Evolutionary conservation across 1,140 invertebrate genomes (phyloP).

Genomic region (Laupala kohalensis): DNA sequence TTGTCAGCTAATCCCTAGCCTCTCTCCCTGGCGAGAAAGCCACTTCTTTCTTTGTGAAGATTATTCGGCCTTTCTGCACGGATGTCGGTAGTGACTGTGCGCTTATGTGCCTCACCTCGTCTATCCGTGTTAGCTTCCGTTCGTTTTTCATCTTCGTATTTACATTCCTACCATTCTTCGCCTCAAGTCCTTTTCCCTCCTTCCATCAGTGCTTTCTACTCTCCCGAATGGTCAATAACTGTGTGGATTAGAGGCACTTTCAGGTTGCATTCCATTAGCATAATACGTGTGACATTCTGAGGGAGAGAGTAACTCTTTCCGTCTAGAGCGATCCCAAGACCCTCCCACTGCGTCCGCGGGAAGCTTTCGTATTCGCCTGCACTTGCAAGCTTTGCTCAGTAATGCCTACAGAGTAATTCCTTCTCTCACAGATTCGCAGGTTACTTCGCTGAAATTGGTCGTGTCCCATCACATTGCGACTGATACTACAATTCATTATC

Average conservation of each 20-base stretch:
- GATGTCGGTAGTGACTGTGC: background rate
- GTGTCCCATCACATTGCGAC: background rate
- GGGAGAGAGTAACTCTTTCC: no score
- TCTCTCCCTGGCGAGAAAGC: background rate
- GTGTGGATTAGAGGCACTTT: no score
- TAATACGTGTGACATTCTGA: no score
- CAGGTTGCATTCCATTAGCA: no score
- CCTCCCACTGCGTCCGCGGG: no score
- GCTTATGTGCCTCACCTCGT: background rate
- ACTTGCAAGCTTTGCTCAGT: no score
- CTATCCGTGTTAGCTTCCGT: no score
- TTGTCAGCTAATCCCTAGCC: no score
- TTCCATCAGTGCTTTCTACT: no score
- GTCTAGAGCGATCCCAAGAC: no score
- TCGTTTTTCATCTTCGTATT: background rate
- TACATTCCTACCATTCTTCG: background rate
- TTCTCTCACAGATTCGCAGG: background rate
- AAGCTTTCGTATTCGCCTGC: background rate
- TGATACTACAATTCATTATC: background rate
- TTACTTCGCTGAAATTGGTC: background rate
- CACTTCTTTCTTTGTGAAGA: background rate
- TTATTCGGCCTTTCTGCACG: background rate
- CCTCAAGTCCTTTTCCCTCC: no score
- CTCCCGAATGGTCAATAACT: no score
- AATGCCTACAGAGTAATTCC: background rate